phyloP scores from a whole-genome alignment of 2,797 vertebrate genomes.

The Poeciliopsis paucimaculata region DNA sequence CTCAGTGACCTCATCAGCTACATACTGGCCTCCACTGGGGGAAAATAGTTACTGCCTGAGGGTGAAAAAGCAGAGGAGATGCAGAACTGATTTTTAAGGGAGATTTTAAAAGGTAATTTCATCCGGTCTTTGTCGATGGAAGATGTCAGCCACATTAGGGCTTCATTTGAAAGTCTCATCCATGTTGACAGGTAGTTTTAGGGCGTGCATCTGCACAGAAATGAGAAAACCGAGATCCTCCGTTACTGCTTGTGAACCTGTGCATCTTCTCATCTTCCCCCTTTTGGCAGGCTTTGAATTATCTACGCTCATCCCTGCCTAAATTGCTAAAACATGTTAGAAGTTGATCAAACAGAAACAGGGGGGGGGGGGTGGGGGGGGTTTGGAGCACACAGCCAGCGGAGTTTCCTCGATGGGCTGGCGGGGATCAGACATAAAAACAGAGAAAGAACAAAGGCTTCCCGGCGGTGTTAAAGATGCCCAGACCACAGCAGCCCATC shows the following conservation, averaged over 20 bases:
- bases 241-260: constrained; percentile 16
- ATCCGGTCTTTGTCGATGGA: constrained; percentile 22
- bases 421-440: constrained; percentile 68
- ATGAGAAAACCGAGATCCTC: constrained; percentile 29
- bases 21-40: constrained; percentile 72
- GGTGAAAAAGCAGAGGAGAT: constrained; percentile 5
- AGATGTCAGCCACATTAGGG: constrained; percentile 48
- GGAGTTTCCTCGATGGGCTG: constrained; percentile 60
- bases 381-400: constrained; percentile 28
- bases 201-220: constrained; percentile 10
- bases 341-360: constrained; percentile 71
- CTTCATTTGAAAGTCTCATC: constrained; percentile 36
- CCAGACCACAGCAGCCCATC: constrained; percentile 52
- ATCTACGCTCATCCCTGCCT: constrained; percentile 60
- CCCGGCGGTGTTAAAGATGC: constrained; percentile 62
- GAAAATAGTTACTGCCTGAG: constrained; percentile 38
- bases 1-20: constrained; percentile 53
- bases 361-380: too few species aligned
- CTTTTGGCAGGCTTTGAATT: constrained; percentile 60
- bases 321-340: constrained; percentile 70
- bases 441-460: constrained; percentile 68
- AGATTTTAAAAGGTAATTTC: constrained; percentile 20
- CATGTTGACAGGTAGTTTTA: constrained; percentile 39
- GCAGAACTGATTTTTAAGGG: constrained; percentile 21
- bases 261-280: constrained; percentile 44